These are phyloP conservation scores for Drosophila equinoxialis DNA, from an alignment of 1,140 invertebrate genomes.

Conservation along the genomic window DNA sequence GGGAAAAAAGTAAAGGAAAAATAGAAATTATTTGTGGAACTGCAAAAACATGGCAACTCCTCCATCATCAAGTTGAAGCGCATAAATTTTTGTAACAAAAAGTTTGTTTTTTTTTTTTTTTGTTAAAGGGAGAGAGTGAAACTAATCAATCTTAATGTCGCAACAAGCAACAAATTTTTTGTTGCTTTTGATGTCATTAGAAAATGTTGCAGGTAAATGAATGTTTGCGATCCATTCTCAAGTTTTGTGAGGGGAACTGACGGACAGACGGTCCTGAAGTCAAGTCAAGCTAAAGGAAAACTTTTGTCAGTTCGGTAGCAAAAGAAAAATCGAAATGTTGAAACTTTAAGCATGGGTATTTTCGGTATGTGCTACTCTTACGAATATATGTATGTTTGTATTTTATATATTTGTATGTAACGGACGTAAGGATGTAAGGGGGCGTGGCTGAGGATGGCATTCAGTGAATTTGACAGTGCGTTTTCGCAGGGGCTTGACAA, in stretches of 20 bases:
- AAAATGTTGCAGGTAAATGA: constrained; percentile 79
- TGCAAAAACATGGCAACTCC: constrained; percentile 30
- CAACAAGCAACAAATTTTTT: constrained; percentile 67
- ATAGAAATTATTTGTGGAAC: constrained; percentile 7
- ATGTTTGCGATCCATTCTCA: constrained; percentile 64
- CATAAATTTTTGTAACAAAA: constrained; percentile 58
- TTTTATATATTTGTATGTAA: constrained; percentile 12
- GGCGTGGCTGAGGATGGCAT: constrained; percentile 31
- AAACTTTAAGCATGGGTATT: constrained; percentile 59
- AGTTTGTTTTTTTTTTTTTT: constrained; percentile 22
- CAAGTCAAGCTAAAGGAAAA: constrained; percentile 35
- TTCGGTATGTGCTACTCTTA: constrained; percentile 18
- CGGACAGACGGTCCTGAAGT: not conserved
- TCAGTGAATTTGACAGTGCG: constrained; percentile 74
- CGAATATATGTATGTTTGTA: constrained; percentile 9
- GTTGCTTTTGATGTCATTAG: constrained; percentile 74
- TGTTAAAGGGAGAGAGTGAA: constrained; percentile 29
- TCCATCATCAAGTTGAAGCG: constrained; percentile 52
- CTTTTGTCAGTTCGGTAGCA: constrained; percentile 41
- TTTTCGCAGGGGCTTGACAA: constrained; percentile 64
- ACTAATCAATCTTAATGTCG: constrained; percentile 79
- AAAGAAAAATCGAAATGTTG: constrained; percentile 60
- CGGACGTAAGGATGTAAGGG: constrained; percentile 14
- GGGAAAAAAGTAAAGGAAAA: constrained; percentile 23
- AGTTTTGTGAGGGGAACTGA: not conserved